A percentile compares a stretch with the other conserved stretches of the same genome.
These are phyloP conservation scores for Gymnobelideus leadbeateri DNA, from an alignment of 2,113 vertebrate genomes.

Conservation along the genomic window DNA sequence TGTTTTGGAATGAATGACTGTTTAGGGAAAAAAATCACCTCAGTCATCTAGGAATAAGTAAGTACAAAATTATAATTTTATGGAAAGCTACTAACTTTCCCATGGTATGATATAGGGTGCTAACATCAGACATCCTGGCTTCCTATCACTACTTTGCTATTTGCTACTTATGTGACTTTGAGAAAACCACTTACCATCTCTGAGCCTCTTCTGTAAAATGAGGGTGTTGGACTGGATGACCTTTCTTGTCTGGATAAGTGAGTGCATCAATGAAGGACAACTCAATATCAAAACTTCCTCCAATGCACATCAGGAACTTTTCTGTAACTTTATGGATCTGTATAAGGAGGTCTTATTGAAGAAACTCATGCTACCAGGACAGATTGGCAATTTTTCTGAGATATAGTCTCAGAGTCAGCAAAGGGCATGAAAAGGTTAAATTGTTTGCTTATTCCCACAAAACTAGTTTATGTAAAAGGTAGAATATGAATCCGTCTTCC, in stretches of 20 bases:
- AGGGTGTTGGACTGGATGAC: neutral
- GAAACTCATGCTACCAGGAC: neutral
- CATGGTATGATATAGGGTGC: neutral
- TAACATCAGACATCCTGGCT: neutral
- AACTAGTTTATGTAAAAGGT: neutral
- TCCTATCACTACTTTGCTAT: neutral
- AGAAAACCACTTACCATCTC: neutral
- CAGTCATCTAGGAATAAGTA: neutral
- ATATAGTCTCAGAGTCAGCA: neutral
- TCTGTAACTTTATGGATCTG: neutral
- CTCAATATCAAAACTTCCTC: neutral
- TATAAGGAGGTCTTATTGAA: neutral
- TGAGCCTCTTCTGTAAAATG: neutral
- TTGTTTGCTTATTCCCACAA: neutral
- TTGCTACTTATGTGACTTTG: neutral
- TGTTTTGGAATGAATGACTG: neutral
- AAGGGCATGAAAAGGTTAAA: neutral
- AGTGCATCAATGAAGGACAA: neutral
- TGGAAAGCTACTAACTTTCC: neutral
- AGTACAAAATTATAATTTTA: neutral
- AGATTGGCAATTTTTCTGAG: neutral
- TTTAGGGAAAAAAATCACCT: neutral
- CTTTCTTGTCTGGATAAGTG: neutral
- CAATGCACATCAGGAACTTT: neutral
- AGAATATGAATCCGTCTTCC: neutral